A percentile compares a stretch with the other conserved stretches of the same genome.
Conservation (phyloP, 2,797 vertebrate genomes). For the Podarcis siculus region DNA sequence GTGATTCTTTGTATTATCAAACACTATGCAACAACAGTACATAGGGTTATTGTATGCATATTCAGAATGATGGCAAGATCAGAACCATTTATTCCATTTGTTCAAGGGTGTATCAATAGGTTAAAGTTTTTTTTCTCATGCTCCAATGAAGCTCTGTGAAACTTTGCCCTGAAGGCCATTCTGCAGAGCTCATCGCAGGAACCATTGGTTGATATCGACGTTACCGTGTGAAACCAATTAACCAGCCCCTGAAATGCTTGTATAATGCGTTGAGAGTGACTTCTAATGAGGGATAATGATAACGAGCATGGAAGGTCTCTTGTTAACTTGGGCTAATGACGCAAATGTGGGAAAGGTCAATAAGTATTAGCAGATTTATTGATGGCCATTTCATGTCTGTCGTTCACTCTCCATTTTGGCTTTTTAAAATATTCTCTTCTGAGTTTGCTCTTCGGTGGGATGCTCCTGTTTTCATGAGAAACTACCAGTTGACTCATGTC, state of each 20-base stretch:
- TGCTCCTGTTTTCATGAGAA: slow-evolving; percentile 41
- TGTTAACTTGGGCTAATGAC: slow-evolving; percentile 67
- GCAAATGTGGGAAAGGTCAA: slow-evolving; percentile 66
- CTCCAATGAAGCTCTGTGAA: slow-evolving; percentile 43
- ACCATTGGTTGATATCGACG: slow-evolving; percentile 67
- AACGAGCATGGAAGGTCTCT: slow-evolving; percentile 67
- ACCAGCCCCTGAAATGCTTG: slow-evolving; percentile 67
- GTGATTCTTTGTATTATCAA: background rate
- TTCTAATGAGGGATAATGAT: slow-evolving; percentile 75
- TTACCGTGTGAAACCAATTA: slow-evolving; percentile 76
- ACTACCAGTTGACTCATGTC: background rate
- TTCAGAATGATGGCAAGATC: background rate
- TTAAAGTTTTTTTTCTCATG: slow-evolving; percentile 22
- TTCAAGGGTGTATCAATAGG: background rate
- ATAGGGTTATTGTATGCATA: background rate
- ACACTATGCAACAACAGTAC: background rate
- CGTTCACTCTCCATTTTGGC: slow-evolving; percentile 58
- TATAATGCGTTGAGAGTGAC: slow-evolving; percentile 67
- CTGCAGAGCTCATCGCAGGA: slow-evolving; percentile 61
- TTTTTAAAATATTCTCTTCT: slow-evolving; percentile 51
- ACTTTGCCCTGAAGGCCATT: slow-evolving; percentile 45
- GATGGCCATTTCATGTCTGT: slow-evolving; percentile 65
- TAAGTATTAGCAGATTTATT: slow-evolving; percentile 59
- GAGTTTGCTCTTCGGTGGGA: slow-evolving; percentile 35
- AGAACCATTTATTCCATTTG: background rate